Evolutionary conservation across 1,140 invertebrate genomes (phyloP).

Genomic region (Drosophila melanica): DNA sequence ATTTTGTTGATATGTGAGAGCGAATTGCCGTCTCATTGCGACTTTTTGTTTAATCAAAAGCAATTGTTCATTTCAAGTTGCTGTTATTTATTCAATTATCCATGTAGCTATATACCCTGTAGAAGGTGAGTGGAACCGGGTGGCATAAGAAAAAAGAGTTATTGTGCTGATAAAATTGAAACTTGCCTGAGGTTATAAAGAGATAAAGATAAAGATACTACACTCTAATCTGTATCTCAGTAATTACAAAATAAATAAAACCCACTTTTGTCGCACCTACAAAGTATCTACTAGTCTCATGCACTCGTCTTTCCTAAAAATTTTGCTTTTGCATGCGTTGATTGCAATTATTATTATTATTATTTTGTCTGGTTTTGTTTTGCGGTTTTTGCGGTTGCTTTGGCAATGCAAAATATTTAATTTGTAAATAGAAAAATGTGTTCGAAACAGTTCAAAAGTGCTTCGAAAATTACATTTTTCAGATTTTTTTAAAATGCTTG

Average conservation of each 20-base stretch:
- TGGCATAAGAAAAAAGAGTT: too few species aligned
- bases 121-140: not conserved
- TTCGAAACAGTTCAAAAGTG: slow-evolving; percentile 6
- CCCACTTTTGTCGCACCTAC: not conserved
- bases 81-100: slow-evolving; percentile 44
- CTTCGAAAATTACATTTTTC: slow-evolving; percentile 8
- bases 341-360: slow-evolving; percentile 47
- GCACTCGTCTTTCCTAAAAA: too few species aligned
- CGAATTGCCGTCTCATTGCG: slow-evolving; percentile 58
- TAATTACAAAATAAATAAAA: too few species aligned
- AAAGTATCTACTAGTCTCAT: slow-evolving; percentile 9
- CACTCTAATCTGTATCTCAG: too few species aligned
- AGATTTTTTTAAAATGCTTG: slow-evolving; percentile 8
- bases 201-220: too few species aligned
- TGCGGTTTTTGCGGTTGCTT: slow-evolving; percentile 49
- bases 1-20: slow-evolving; percentile 62
- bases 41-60: slow-evolving; percentile 80
- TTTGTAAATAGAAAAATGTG: slow-evolving; percentile 9
- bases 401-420: slow-evolving; percentile 17
- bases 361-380: slow-evolving; percentile 31
- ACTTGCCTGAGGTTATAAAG: too few species aligned
- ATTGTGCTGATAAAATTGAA: too few species aligned
- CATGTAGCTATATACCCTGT: slow-evolving; percentile 18
- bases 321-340: slow-evolving; percentile 23
- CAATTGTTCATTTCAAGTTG: slow-evolving; percentile 77